phyloP scores from a whole-genome alignment of 2,888 invertebrate species.

The Chouioia cunea region DNA sequence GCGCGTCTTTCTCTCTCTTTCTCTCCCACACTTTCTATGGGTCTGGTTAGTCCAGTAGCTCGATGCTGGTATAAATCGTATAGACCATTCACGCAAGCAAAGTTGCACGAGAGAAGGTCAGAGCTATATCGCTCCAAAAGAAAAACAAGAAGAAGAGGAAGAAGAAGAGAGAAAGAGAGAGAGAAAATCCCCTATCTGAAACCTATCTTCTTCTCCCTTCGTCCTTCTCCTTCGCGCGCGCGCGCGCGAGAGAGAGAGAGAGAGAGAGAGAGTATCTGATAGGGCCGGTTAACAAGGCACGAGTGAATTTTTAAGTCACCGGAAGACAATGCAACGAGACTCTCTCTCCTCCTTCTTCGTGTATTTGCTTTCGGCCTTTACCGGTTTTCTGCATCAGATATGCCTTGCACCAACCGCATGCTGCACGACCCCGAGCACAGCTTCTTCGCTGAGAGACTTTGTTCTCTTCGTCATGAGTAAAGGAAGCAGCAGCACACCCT shows the following conservation, averaged over 20 bases:
- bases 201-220: conserved; percentile 32
- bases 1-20: conserved; percentile 9
- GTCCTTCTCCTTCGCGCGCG: conserved; percentile 9
- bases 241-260: conserved; percentile 37
- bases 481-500: background rate
- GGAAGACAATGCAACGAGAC: conserved; percentile 63
- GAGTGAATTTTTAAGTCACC: conserved; percentile 67
- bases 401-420: conserved; percentile 54
- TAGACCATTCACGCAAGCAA: conserved; percentile 29
- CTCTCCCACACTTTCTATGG: too few relatives aligned
- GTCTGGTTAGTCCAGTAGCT: conserved; percentile 31
- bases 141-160: background rate
- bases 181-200: conserved; percentile 29
- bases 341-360: conserved; percentile 49
- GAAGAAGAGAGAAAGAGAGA: background rate
- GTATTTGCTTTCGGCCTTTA: conserved; percentile 64
- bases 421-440: conserved; percentile 42
- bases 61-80: conserved; percentile 35
- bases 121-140: background rate
- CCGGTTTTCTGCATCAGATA: conserved; percentile 68
- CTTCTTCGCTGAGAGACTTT: background rate
- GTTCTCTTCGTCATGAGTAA: too few relatives aligned
- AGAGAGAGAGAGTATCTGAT: conserved; percentile 60
- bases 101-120: conserved; percentile 10
- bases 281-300: conserved; percentile 67